Evolutionary conservation across 2,113 vertebrate species (phyloP), one percentile per base, ranked within the genome.

Genomic region (Stegastes partitus): DNA sequence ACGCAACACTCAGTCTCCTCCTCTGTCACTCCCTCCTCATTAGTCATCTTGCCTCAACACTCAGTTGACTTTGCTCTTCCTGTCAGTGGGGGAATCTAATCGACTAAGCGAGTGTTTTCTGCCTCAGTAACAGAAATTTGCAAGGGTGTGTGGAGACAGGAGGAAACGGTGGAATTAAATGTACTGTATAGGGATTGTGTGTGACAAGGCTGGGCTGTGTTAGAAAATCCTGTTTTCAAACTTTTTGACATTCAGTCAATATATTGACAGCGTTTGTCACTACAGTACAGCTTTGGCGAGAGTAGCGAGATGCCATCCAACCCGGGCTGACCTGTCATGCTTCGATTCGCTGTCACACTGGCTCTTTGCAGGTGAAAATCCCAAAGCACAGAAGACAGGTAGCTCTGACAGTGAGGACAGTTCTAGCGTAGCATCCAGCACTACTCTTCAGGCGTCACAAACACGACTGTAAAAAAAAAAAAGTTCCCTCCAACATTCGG

Each of bases 261-360:
- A 93, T 94, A 94, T 95, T 92, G 94, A 95, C 90, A 89, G 76
- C 51, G 19, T 88, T 90, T 93, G 90, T 93, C 92, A 93, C 93
- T 91, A 77, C 79, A 77, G 81, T 78, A 34, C 72, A 67, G 86
- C 87, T 88, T 91, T 85, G 80, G 87, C 55, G 55, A 66, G 73
- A 81, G 74, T 47, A 69, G 81, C 3, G 21, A 73, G 79, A 61
- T 77, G 74, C 68, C 65, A 88, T 81, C 81, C 84, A 81, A 76
- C 58, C 76, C 37, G 31, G 65, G 74, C 73, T 77, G 83, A 87
- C 77, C 76, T 68, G 85, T 77, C 87, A 83, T 65, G 84, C 81
- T 89, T 84, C 84, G 44, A 88, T 90, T 84, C 66, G 21, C 88
- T 86, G 83, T 87, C 74, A 66, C 77, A 50, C 25, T 19, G 61